A percentile compares a stretch with the other conserved stretches of the same genome.
phyloP scores from a whole-genome alignment of 2,888 invertebrate species.

The Ectemnius continuus region DNA sequence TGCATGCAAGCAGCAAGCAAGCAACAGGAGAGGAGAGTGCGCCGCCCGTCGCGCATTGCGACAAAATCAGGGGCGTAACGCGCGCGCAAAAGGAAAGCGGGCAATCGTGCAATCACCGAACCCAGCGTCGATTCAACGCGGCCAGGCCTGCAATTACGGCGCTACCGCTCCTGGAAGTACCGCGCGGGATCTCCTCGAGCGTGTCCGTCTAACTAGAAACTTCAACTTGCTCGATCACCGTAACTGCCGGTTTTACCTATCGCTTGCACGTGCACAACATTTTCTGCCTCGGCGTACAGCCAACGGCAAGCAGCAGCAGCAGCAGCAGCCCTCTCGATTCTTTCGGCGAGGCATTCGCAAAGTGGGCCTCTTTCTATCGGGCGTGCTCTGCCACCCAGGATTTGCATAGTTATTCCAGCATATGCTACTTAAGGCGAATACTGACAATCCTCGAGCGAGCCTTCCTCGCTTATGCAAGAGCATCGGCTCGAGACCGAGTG shows the following conservation, averaged over 20 bases:
- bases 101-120: slow-evolving; percentile 54
- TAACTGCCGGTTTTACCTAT: slow-evolving; percentile 42
- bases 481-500: too few species aligned
- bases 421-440: too few species aligned
- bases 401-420: too few species aligned
- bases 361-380: too few species aligned
- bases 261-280: slow-evolving; percentile 22
- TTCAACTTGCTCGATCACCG: slow-evolving; percentile 54
- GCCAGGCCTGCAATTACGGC: slow-evolving; percentile 56
- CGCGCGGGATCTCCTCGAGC: slow-evolving; percentile 54
- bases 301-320: too few species aligned
- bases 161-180: slow-evolving; percentile 48
- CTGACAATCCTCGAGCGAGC: too few species aligned
- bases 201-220: slow-evolving; percentile 60
- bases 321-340: too few species aligned
- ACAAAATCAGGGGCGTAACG: slow-evolving; percentile 54
- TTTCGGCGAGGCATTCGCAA: too few species aligned
- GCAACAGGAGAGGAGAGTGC: slow-evolving; percentile 40
- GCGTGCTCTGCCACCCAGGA: too few species aligned
- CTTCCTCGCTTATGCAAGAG: too few species aligned
- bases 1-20: slow-evolving; percentile 12
- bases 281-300: neutral
- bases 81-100: slow-evolving; percentile 48
- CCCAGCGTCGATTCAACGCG: slow-evolving; percentile 55
- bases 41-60: slow-evolving; percentile 49